Conservation (phyloP, 2,113 vertebrate genomes). For the Butastur rufipennis region DNA sequence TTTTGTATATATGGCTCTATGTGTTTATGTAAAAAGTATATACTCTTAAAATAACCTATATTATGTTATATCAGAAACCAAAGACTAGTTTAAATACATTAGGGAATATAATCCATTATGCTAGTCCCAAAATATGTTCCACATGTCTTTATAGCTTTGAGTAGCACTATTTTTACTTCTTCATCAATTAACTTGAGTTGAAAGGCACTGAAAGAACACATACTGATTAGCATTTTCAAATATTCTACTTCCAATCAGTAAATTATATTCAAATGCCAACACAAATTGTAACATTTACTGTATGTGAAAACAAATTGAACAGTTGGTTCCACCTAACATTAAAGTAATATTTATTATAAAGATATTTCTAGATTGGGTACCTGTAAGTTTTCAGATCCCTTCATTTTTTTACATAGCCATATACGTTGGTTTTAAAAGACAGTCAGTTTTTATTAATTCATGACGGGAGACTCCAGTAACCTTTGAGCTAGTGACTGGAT, state of each 20-base stretch:
- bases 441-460: slow-evolving; percentile 35
- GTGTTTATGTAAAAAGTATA: background rate
- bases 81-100: background rate
- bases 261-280: slow-evolving; percentile 37
- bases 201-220: background rate
- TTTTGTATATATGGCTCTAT: background rate
- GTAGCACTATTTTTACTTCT: background rate
- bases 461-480: slow-evolving; percentile 15
- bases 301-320: slow-evolving; percentile 20
- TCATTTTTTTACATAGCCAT: background rate
- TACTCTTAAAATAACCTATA: background rate
- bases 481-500: slow-evolving; percentile 52
- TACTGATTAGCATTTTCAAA: slow-evolving; percentile 32
- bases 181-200: slow-evolving; percentile 6
- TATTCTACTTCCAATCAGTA: slow-evolving; percentile 8
- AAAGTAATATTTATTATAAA: slow-evolving; percentile 34
- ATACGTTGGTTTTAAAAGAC: slow-evolving; percentile 11
- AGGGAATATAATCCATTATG: background rate
- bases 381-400: background rate
- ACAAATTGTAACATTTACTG: slow-evolving; percentile 6
- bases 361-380: background rate
- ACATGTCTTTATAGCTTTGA: background rate
- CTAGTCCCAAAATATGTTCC: background rate
- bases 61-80: background rate
- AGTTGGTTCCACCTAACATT: slow-evolving; percentile 27